These are phyloP conservation scores for Tympanoctomys barrerae DNA, from an alignment of 2,797 vertebrate species.

Conservation along the genomic window DNA sequence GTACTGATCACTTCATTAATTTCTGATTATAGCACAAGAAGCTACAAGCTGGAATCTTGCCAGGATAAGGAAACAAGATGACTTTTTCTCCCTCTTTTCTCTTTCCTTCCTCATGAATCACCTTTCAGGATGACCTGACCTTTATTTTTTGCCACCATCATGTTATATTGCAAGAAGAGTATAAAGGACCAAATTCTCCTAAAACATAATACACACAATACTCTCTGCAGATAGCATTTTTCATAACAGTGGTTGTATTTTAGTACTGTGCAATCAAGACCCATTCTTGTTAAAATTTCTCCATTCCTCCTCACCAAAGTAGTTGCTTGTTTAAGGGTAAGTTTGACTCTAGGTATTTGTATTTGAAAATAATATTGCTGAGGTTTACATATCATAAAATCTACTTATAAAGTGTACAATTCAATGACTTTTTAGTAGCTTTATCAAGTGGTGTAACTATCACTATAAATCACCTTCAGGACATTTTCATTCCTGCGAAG, in stretches of 20 bases:
- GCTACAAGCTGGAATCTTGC: neutral
- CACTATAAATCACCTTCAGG: neutral
- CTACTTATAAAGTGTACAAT: neutral
- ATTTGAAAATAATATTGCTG: neutral
- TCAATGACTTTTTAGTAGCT: slow-evolving; percentile 4
- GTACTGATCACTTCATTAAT: slow-evolving; percentile 6
- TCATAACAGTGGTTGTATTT: neutral
- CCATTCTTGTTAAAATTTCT: neutral
- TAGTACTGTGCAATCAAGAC: neutral
- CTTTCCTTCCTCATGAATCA: neutral
- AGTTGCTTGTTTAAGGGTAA: neutral
- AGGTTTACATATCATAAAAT: neutral
- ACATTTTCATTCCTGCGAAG: neutral
- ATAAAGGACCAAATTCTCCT: neutral
- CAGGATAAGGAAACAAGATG: slow-evolving; percentile 36
- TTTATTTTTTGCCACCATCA: slow-evolving; percentile 8
- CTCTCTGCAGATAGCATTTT: neutral
- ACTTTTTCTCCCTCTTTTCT: neutral
- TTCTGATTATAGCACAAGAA: neutral
- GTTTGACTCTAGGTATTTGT: neutral
- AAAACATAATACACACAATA: neutral
- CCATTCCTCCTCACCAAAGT: neutral
- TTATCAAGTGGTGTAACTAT: neutral
- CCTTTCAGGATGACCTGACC: slow-evolving; percentile 26
- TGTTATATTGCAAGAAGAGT: slow-evolving; percentile 3